These are phyloP conservation scores for Lytechinus variegatus DNA, from an alignment of 35 echinoderm and acorn worm species.

Conservation along the genomic window DNA sequence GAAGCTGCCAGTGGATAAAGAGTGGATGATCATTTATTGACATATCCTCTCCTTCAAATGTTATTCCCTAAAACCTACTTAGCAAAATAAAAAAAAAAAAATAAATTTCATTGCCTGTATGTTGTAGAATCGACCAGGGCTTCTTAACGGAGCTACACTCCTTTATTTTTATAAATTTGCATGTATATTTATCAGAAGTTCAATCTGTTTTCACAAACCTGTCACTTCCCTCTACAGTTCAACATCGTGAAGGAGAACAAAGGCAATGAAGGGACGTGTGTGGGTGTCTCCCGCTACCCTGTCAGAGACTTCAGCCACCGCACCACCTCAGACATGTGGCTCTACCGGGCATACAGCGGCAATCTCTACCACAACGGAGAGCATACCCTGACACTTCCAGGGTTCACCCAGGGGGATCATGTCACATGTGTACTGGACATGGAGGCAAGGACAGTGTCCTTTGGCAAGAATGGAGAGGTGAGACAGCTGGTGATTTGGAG, in stretches of 20 bases:
- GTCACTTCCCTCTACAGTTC: constrained; percentile 54
- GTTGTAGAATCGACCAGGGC: background rate
- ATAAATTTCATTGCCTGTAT: too few relatives aligned
- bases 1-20: too few relatives aligned
- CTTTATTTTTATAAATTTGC: too few relatives aligned
- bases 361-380: constrained; percentile 99
- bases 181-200: too few relatives aligned
- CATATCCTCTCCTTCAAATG: background rate
- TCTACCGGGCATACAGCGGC: constrained; percentile 95
- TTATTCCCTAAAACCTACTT: too few relatives aligned
- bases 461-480: constrained; percentile 98
- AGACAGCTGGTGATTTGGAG: background rate
- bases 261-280: constrained; percentile 95
- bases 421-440: constrained; percentile 97
- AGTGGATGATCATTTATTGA: background rate
- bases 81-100: too few relatives aligned
- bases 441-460: constrained; percentile 92
- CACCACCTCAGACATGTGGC: constrained; percentile 86
- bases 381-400: constrained; percentile 86
- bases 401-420: constrained; percentile 92
- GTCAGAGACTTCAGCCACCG: constrained; percentile 96
- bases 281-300: constrained; percentile 87
- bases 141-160: too few relatives aligned
- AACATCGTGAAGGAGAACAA: constrained; percentile 94
- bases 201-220: background rate